These are phyloP conservation scores for Conus ventricosus DNA, from an alignment of 1,140 invertebrate species.

Conservation along the genomic window DNA sequence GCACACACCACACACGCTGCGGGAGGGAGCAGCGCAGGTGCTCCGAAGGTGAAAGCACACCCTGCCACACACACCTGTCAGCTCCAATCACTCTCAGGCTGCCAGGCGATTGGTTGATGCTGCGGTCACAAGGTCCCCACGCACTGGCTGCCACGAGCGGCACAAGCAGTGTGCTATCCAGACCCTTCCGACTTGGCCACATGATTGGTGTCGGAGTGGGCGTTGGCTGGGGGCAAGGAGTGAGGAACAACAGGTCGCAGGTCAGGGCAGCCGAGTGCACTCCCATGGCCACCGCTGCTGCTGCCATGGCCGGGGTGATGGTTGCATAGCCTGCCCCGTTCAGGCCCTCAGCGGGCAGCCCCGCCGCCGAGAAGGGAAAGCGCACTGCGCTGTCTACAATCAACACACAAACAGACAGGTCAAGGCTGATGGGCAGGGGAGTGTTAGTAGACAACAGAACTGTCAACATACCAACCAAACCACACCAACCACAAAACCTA, in stretches of 20 bases:
- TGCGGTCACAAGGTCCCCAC: not conserved
- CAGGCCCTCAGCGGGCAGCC: conserved; percentile 4
- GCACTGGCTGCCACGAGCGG: not conserved
- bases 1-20: not conserved
- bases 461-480: too few relatives aligned
- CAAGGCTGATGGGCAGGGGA: too few relatives aligned
- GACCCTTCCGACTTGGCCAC: conserved; percentile 1
- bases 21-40: not conserved
- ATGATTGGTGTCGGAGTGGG: conserved; percentile 15
- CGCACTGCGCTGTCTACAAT: conserved; percentile 16
- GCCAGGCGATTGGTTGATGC: too few relatives aligned
- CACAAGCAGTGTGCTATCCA: not conserved
- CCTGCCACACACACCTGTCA: not conserved
- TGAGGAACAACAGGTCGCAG: not conserved
- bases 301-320: conserved; percentile 17
- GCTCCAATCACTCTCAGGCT: not conserved
- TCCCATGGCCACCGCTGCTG: conserved; percentile 4
- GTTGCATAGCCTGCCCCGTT: not conserved
- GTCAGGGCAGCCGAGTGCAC: conserved; percentile 6
- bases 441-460: too few relatives aligned
- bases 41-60: not conserved
- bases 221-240: conserved; percentile 8
- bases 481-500: too few relatives aligned
- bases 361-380: conserved; percentile 17
- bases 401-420: too few relatives aligned